Evolutionary conservation across 2,888 invertebrate species (phyloP).

Genomic region (Branchellion lobata): DNA sequence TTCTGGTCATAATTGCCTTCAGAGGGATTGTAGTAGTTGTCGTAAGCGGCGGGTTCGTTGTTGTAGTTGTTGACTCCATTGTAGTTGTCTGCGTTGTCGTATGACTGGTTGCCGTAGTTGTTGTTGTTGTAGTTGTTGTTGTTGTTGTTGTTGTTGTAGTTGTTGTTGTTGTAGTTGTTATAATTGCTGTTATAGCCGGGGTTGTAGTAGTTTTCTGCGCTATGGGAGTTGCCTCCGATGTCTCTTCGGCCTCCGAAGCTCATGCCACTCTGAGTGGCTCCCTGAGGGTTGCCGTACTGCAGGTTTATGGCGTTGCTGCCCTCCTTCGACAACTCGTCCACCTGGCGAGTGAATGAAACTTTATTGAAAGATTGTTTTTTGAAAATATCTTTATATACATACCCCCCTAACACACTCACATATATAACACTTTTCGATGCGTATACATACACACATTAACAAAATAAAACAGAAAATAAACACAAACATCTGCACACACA

Average conservation of each 20-base stretch:
- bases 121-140: neutral
- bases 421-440: too few relatives aligned
- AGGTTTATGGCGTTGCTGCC: conserved; percentile 54
- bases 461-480: too few relatives aligned
- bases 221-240: conserved; percentile 49
- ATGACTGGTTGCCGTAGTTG: neutral
- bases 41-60: neutral
- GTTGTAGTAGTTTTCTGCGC: conserved; percentile 32
- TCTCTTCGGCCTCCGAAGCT: conserved; percentile 57
- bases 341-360: too few relatives aligned
- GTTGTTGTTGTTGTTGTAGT: neutral
- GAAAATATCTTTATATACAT: too few relatives aligned
- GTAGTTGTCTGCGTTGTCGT: neutral
- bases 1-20: conserved; percentile 6
- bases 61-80: neutral
- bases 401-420: too few relatives aligned
- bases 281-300: conserved; percentile 59
- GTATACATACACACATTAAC: too few relatives aligned
- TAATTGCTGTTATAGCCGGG: conserved; percentile 3
- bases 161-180: neutral
- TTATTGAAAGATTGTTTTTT: too few relatives aligned
- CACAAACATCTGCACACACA: too few relatives aligned
- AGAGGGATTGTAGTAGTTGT: conserved; percentile 23
- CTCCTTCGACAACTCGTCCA: conserved; percentile 55
- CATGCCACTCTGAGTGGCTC: conserved; percentile 60